Percentiles rank a stretch among this genome's conserved stretches.
Conservation (phyloP, 2,888 invertebrate species). For the Calliphora vomitoria region DNA sequence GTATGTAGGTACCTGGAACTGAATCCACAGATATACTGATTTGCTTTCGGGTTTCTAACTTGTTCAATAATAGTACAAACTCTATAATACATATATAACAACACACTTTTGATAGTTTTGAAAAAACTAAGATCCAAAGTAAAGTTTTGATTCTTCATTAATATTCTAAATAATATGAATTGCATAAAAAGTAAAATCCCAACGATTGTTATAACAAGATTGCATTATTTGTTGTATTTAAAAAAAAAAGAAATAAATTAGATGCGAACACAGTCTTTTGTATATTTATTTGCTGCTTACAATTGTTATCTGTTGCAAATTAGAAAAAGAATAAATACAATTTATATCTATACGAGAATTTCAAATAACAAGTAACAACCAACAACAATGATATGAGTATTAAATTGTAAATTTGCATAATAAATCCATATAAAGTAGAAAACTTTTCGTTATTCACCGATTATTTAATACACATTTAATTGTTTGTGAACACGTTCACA, state of each 20-base stretch:
- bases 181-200: neutral
- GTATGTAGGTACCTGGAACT: too few relatives aligned
- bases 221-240: neutral
- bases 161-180: neutral
- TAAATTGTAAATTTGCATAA: constrained; percentile 61
- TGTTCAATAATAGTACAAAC: too few relatives aligned
- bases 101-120: too few relatives aligned
- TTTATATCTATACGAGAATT: constrained; percentile 11
- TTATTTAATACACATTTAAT: constrained; percentile 59
- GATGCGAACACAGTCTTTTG: neutral
- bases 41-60: too few relatives aligned
- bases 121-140: too few relatives aligned
- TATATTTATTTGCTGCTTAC: neutral
- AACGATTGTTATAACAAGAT: neutral
- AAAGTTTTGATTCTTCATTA: too few relatives aligned
- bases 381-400: constrained; percentile 3
- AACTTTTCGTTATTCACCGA: constrained; percentile 54
- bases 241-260: neutral
- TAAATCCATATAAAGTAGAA: constrained; percentile 49
- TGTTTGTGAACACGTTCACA: constrained; percentile 59
- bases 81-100: too few relatives aligned
- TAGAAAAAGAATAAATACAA: neutral
- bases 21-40: too few relatives aligned
- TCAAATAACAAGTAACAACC: neutral
- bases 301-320: constrained; percentile 42